Percentiles rank a stretch among this genome's conserved stretches.
Conservation (phyloP, 2,113 vertebrate genomes). For the Callorhinus ursinus region DNA sequence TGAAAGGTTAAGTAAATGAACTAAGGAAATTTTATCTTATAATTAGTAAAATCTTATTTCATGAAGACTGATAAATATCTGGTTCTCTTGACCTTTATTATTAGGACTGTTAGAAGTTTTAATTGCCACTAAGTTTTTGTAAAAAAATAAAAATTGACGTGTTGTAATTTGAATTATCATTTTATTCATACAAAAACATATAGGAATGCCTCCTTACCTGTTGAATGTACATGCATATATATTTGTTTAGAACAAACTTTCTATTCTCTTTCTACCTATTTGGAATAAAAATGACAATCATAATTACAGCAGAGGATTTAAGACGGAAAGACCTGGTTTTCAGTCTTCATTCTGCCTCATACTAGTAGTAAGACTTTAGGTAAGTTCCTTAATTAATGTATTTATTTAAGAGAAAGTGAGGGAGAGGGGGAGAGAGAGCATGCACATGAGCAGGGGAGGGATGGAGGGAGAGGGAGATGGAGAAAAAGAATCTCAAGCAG, state of each 20-base stretch:
- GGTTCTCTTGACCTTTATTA: slow-evolving; percentile 72
- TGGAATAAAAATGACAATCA: not conserved
- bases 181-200: not conserved
- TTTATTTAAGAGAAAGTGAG: not conserved
- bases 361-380: not conserved
- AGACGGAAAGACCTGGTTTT: not conserved
- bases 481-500: not conserved
- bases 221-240: not conserved
- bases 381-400: not conserved
- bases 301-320: not conserved
- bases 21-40: slow-evolving; percentile 72
- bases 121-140: slow-evolving; percentile 74
- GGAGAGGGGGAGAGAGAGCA: not conserved
- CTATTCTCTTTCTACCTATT: not conserved
- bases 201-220: not conserved
- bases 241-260: not conserved
- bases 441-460: not conserved
- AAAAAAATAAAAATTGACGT: slow-evolving; percentile 1
- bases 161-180: slow-evolving; percentile 70
- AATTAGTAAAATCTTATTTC: slow-evolving; percentile 73
- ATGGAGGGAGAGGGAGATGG: not conserved
- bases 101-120: slow-evolving; percentile 79
- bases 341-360: not conserved
- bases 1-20: slow-evolving; percentile 75
- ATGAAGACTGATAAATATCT: slow-evolving; percentile 63